Base-by-base conservation (phyloP, 2,888 invertebrate genomes). In the Synergus itoensis region DNA sequence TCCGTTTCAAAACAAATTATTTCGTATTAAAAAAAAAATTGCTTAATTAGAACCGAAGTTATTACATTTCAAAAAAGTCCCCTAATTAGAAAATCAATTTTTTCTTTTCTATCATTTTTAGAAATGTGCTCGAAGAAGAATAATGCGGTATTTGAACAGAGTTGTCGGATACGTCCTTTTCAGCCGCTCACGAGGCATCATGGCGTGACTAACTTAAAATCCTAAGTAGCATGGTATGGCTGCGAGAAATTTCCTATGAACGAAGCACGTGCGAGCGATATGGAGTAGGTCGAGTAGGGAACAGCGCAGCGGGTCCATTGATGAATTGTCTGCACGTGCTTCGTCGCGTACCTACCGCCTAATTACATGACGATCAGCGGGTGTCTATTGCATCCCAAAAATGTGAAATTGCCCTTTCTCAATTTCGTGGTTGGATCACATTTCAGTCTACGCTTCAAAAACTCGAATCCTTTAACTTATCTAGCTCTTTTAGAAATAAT, bases 301-400 rank as follows among this genome's bases (percentile, higher is more conserved):
- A 57, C 80, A 79, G 80, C 81, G 69, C 80, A 79, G 80, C 81
- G 69, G 84, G 69, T 69, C 85, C 88, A 90, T 91, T 91, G 92
- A 92, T 91, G 91, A 92, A 92, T 91, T 86, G 91, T 88, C 89
- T 84, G 91, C 92, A 92, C 92, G 91, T 92, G 91, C 84, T 91
- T 86, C 84, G 82, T 87, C 87, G 87, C 89, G 88, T 88, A 89
- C 87, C 88, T 84, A 87, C 86, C 84, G 88, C 90, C 91, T 92
- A 92, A 92, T 92, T 92, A 92, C 91, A 89, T 89, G 90, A 89
- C 89, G 90, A 91, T 91, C 90, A 88, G 88, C 88, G 87, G 88
- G 88, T 88, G 87, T 88, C 89, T 87, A 87, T 87, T 87, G 86
- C 88, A 85, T 85, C 86, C 86, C 84, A 67, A 84, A 90, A 89